These are phyloP conservation scores for Drosophila emarginata DNA, from an alignment of 2,888 invertebrate genomes.

Conservation along the genomic window DNA sequence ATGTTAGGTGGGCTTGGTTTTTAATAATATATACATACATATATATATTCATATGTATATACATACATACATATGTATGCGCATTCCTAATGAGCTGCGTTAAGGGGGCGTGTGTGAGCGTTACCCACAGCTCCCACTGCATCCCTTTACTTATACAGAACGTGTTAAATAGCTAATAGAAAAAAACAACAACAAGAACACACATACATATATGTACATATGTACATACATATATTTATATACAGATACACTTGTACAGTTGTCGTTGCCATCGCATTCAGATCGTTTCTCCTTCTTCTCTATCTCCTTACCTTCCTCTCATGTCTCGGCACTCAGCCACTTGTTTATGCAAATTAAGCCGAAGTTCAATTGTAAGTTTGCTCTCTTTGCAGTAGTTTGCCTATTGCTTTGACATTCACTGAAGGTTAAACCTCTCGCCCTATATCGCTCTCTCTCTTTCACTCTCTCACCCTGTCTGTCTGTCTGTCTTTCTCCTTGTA, in stretches of 20 bases:
- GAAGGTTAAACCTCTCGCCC: slow-evolving; percentile 53
- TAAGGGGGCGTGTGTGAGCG: slow-evolving; percentile 37
- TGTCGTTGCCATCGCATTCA: not conserved
- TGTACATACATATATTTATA: not conserved
- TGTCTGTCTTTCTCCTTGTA: slow-evolving; percentile 9
- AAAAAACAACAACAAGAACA: not conserved
- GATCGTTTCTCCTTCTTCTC: not conserved
- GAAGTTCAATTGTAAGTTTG: slow-evolving; percentile 43
- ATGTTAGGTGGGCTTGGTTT: not conserved
- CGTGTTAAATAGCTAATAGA: slow-evolving; percentile 11
- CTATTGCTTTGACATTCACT: slow-evolving; percentile 63
- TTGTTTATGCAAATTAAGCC: slow-evolving; percentile 50
- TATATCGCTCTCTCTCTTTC: slow-evolving; percentile 1
- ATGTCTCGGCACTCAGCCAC: slow-evolving; percentile 10
- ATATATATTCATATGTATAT: not conserved
- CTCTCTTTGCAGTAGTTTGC: slow-evolving; percentile 11
- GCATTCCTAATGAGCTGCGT: slow-evolving; percentile 37
- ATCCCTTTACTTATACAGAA: not conserved
- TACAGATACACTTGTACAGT: slow-evolving; percentile 8
- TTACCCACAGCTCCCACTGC: not conserved
- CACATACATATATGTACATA: too few species aligned
- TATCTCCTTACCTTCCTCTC: not conserved
- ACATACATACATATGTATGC: not conserved
- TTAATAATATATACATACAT: not conserved
- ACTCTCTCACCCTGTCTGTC: not conserved